These are phyloP conservation scores for Formica selysi DNA, from an alignment of 1,140 invertebrate genomes.

Conservation along the genomic window DNA sequence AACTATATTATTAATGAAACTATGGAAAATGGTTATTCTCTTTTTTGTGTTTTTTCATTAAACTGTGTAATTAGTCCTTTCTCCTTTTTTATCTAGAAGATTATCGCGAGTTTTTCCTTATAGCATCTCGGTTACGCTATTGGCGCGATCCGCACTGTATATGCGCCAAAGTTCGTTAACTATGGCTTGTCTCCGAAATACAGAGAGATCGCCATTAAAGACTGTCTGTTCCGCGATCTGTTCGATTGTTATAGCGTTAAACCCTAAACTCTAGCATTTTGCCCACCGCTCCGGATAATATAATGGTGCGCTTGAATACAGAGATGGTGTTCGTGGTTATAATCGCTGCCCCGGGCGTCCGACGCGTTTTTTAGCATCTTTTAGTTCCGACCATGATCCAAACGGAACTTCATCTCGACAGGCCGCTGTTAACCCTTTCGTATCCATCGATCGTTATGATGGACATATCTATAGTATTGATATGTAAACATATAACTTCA, in stretches of 20 bases:
- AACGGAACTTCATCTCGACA: constrained; percentile 41
- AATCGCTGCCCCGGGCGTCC: constrained; percentile 71
- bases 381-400: constrained; percentile 38
- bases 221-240: constrained; percentile 75
- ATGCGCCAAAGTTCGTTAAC: constrained; percentile 35
- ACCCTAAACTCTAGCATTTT: constrained; percentile 77
- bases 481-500: constrained; percentile 35
- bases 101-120: not conserved
- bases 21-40: too few relatives aligned
- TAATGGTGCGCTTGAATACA: constrained; percentile 73
- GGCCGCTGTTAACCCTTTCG: constrained; percentile 18
- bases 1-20: not conserved
- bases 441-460: constrained; percentile 36
- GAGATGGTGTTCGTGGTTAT: constrained; percentile 72
- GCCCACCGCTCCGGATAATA: constrained; percentile 70
- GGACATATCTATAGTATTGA: constrained; percentile 29
- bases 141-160: not conserved
- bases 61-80: not conserved
- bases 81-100: not conserved
- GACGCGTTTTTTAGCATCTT: constrained; percentile 56
- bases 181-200: constrained; percentile 70
- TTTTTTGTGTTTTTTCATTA: too few relatives aligned
- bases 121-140: constrained; percentile 35
- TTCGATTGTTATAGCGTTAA: constrained; percentile 78
- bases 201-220: constrained; percentile 73